A percentile compares a stretch with the other conserved stretches of the same genome.
phyloP scores from a whole-genome alignment of 2,888 invertebrate genomes.

The Hydraecia micacea region DNA sequence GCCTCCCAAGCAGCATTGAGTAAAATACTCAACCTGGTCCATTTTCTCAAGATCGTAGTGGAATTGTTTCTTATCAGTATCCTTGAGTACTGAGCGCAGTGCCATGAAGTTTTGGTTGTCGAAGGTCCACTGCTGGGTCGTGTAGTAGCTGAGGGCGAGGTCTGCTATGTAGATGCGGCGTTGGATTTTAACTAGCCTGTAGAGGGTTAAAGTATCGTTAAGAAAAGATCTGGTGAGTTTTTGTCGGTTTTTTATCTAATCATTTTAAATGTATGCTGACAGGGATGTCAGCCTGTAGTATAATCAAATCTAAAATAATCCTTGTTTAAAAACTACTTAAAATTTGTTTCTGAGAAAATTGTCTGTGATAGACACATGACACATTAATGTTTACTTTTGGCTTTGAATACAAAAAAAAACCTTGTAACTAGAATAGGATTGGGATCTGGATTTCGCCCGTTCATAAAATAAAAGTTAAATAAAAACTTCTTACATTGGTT shows the following conservation, averaged over 20 bases:
- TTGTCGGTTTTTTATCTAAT: not conserved
- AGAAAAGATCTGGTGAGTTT: not conserved
- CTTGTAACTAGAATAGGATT: not conserved
- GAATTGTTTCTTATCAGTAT: constrained; percentile 89
- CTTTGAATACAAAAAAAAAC: not conserved
- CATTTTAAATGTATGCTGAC: too few species aligned
- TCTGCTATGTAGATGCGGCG: constrained; percentile 94
- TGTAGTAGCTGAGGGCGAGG: constrained; percentile 93
- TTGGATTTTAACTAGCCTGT: constrained; percentile 94
- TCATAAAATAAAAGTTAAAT: not conserved
- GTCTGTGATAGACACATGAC: not conserved
- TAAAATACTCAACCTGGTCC: constrained; percentile 88
- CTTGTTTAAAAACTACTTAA: not conserved
- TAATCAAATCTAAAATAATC: not conserved
- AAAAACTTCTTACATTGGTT: constrained; percentile 91
- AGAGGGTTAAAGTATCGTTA: constrained; percentile 43
- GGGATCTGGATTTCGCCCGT: not conserved
- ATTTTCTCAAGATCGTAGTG: constrained; percentile 89
- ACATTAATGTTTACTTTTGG: not conserved
- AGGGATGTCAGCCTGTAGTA: too few species aligned
- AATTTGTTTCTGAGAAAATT: not conserved
- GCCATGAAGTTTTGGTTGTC: constrained; percentile 90
- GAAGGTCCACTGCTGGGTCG: constrained; percentile 94
- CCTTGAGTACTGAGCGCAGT: constrained; percentile 88
- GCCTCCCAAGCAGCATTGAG: constrained; percentile 90